Percentiles rank a stretch among this genome's conserved stretches.
phyloP scores from a whole-genome alignment of 1,140 invertebrate genomes.

The Holotrichia oblita region DNA sequence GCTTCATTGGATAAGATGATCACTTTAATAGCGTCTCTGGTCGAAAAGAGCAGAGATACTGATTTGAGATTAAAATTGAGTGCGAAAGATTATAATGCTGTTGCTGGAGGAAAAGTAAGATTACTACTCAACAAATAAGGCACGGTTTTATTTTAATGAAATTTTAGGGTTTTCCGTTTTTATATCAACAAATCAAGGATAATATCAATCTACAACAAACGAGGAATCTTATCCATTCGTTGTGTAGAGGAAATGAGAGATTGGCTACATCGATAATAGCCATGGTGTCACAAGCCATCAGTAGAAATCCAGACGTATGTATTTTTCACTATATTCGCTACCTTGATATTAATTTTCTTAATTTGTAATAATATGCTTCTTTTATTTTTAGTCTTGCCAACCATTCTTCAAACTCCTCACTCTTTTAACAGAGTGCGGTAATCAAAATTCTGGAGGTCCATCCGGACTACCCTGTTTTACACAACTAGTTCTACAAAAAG shows the following conservation, averaged over 20 bases:
- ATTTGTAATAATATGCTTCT: not conserved
- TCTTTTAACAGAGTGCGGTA: constrained; percentile 74
- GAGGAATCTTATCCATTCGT: constrained; percentile 88
- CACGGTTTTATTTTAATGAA: not conserved
- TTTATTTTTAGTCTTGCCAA: constrained; percentile 71
- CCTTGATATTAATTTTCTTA: not conserved
- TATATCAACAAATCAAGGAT: constrained; percentile 94
- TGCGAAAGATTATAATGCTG: constrained; percentile 80
- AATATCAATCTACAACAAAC: constrained; percentile 92
- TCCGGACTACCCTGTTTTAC: constrained; percentile 89
- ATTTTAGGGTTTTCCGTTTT: constrained; percentile 85
- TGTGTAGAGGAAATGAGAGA: constrained; percentile 89
- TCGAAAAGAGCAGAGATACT: constrained; percentile 85
- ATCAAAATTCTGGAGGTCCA: constrained; percentile 69
- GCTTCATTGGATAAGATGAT: constrained; percentile 97
- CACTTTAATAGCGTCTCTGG: constrained; percentile 84
- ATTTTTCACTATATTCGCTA: not conserved
- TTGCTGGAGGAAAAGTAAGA: constrained; percentile 83
- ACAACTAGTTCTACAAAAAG: constrained; percentile 83
- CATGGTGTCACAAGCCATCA: constrained; percentile 90
- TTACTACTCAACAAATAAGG: not conserved
- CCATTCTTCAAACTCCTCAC: constrained; percentile 92
- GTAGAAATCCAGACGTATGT: constrained; percentile 85
- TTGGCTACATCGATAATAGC: constrained; percentile 83
- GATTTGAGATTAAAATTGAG: constrained; percentile 79